These are phyloP conservation scores for Monochamus saltuarius DNA, from an alignment of 1,140 invertebrate genomes.

Conservation along the genomic window DNA sequence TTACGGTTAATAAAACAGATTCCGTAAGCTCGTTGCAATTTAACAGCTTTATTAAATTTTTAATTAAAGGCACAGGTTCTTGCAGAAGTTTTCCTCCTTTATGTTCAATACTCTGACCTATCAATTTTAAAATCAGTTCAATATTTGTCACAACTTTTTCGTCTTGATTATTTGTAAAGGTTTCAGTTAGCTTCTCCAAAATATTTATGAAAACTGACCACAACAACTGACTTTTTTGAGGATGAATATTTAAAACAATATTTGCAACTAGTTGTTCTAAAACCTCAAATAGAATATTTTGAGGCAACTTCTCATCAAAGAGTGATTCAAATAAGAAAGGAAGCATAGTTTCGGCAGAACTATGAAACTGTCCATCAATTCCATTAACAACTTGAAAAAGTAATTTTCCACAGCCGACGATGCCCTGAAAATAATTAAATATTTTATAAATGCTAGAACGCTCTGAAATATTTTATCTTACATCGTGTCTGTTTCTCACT, in stretches of 20 bases:
- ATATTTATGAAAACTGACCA: constrained; percentile 55
- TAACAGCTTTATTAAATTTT: constrained; percentile 56
- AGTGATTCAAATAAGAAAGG: constrained; percentile 62
- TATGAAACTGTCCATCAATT: constrained; percentile 79
- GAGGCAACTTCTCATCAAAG: constrained; percentile 55
- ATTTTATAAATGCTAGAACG: constrained; percentile 16
- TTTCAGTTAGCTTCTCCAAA: constrained; percentile 40
- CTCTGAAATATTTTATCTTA: constrained; percentile 53
- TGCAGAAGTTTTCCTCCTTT: constrained; percentile 64
- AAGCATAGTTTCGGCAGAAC: constrained; percentile 67
- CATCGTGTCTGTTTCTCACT: constrained; percentile 65
- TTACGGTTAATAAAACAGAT: constrained; percentile 54
- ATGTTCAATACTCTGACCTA: constrained; percentile 62
- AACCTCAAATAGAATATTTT: constrained; percentile 63
- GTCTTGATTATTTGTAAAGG: constrained; percentile 21
- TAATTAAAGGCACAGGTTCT: constrained; percentile 56
- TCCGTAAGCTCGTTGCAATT: constrained; percentile 52
- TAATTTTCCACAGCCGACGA: constrained; percentile 73
- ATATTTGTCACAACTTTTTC: constrained; percentile 38
- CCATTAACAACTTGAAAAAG: constrained; percentile 85
- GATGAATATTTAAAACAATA: constrained; percentile 59
- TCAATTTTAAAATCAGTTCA: constrained; percentile 58
- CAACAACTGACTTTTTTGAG: constrained; percentile 61
- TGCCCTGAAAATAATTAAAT: constrained; percentile 28
- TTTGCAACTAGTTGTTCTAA: constrained; percentile 62